Evolutionary conservation across 2,113 vertebrate species (phyloP).

Genomic region (Lucifuga dentata): DNA sequence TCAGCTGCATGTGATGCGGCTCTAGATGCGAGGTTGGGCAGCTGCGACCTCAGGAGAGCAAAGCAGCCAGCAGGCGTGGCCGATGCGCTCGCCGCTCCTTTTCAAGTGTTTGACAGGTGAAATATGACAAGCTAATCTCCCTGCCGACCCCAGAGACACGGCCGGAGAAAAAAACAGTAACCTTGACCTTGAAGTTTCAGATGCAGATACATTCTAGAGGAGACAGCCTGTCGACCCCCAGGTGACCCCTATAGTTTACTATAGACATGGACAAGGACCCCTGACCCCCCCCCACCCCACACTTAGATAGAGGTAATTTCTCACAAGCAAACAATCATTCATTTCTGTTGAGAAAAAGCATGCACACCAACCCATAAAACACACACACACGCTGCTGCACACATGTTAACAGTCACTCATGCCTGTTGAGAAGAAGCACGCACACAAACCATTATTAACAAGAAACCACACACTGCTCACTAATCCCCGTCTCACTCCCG

Average conservation of each 20-base stretch:
- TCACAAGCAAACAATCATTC: slow-evolving; percentile 33
- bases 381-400: slow-evolving; percentile 18
- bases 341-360: slow-evolving; percentile 9
- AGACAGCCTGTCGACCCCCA: slow-evolving; percentile 54
- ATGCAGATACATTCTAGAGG: slow-evolving; percentile 72
- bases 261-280: no score
- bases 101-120: slow-evolving; percentile 76
- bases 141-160: slow-evolving; percentile 62
- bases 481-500: no score
- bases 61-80: slow-evolving; percentile 11
- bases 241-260: slow-evolving; percentile 42
- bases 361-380: slow-evolving; percentile 13
- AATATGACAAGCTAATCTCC: slow-evolving; percentile 75
- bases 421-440: neutral
- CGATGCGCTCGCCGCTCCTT: slow-evolving; percentile 33
- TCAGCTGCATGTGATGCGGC: slow-evolving; percentile 9
- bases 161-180: slow-evolving; percentile 68
- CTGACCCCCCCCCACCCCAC: no score
- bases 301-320: slow-evolving; percentile 17
- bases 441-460: neutral
- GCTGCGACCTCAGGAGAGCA: slow-evolving; percentile 57
- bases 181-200: slow-evolving; percentile 74
- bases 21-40: slow-evolving; percentile 40
- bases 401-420: slow-evolving; percentile 15
- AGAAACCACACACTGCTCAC: slow-evolving; percentile 7